A percentile compares a stretch with the other conserved stretches of the same genome.
These are phyloP conservation scores for Dasyprocta punctata DNA, from an alignment of 2,113 vertebrate species.

Conservation along the genomic window DNA sequence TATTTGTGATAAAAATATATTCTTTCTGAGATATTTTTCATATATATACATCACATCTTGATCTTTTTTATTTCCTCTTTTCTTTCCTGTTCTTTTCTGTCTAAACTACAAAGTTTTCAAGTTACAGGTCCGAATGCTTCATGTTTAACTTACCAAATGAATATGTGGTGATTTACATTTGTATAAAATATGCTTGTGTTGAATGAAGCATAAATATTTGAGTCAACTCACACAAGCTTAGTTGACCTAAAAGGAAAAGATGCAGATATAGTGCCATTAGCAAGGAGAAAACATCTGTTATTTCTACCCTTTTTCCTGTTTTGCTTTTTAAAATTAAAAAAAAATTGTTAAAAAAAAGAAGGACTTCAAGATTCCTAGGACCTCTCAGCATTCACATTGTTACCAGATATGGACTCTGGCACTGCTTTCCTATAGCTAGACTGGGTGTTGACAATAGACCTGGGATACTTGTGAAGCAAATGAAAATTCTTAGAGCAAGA, in stretches of 20 bases:
- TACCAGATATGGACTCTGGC: neutral
- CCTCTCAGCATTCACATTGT: neutral
- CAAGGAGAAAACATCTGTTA: neutral
- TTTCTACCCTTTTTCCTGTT: too few species aligned
- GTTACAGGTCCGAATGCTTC: slow-evolving; percentile 55
- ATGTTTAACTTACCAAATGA: slow-evolving; percentile 85
- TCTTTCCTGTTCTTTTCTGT: slow-evolving; percentile 48
- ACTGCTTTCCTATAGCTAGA: neutral
- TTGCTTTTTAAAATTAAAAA: too few species aligned
- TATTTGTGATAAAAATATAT: neutral
- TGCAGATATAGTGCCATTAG: neutral
- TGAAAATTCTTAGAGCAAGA: neutral
- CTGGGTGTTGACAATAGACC: neutral
- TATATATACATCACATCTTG: neutral
- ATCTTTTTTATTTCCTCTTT: neutral
- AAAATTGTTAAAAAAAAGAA: too few species aligned
- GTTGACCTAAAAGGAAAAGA: slow-evolving; percentile 79
- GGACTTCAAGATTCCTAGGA: neutral
- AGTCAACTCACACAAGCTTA: slow-evolving; percentile 74
- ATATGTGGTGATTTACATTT: slow-evolving; percentile 81
- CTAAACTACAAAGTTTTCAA: slow-evolving; percentile 67
- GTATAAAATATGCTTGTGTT: slow-evolving; percentile 72
- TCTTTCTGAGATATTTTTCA: neutral
- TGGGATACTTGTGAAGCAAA: neutral
- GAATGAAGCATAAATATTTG: slow-evolving; percentile 74